Evolutionary conservation across 2,113 vertebrate genomes (phyloP), one percentile per base, ranked within the genome.

Genomic region (Oncorhynchus mykiss): DNA sequence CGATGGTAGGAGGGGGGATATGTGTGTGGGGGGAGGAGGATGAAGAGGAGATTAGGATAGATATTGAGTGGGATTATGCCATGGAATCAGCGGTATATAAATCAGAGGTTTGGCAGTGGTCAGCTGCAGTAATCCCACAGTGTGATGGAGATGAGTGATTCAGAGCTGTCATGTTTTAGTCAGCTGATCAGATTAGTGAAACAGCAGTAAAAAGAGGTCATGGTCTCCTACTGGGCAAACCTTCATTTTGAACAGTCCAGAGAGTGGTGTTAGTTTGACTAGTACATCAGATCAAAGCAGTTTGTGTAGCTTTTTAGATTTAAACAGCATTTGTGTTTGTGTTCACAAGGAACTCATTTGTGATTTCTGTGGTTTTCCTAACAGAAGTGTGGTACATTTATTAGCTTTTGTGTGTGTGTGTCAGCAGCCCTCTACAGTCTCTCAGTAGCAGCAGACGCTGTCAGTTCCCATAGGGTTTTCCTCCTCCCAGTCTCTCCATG

Each of bases 401-500:
- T 45, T 45, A 45, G 39, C 51, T 51, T 51, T 65, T 3, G 4
- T 31, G 69, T 67, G n/a, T 66, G 67, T 72, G 64, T 49, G 24
- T 31, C 11, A 13, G 27, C 20, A 22, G 34, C 49, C 12, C 64
- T 31, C 8, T 25, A 9, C n/a, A 25, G 65, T 34, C 45, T 49
- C 54, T 59, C 51, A 59, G n/a, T 77, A 31, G 60, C 78, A 34
- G 64, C 51, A 75, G 34, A 71, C 62, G 65, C 22, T 59, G 70
- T 62, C 75, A 31, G 34, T 59, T 84, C 74, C 45, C 71, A 80
- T 71, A 72, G 72, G 5, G 7, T 48, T 69, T 18, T 59, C 18
- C 75, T 72, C 66, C 72, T 48, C 76, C 84, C 72, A 66, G 49
- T 57, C 79, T 65, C 69, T 70, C 65, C 60, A 8, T 78, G 72